These are phyloP conservation scores for Formicarius rufipectus DNA, from an alignment of 2,113 vertebrate species.

Conservation along the genomic window DNA sequence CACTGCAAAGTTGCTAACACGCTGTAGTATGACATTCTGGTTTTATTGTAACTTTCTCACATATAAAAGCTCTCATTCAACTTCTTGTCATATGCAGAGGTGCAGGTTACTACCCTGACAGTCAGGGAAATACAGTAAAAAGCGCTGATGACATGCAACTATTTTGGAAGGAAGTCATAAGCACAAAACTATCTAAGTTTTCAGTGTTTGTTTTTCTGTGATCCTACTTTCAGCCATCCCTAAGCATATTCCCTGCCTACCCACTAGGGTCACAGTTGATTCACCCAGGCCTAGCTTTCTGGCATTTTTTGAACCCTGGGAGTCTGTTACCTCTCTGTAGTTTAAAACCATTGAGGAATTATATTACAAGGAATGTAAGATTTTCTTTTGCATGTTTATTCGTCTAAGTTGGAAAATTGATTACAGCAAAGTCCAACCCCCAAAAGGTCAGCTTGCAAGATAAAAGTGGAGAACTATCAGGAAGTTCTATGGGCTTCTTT, in stretches of 20 bases:
- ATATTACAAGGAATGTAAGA: background rate
- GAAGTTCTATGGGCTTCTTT: background rate
- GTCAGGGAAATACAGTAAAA: background rate
- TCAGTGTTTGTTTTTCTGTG: background rate
- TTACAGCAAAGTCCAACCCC: background rate
- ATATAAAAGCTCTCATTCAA: background rate
- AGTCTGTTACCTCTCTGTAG: background rate
- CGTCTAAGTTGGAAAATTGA: background rate
- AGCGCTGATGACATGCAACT: background rate
- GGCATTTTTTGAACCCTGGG: background rate
- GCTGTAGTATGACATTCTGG: background rate
- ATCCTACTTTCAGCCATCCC: background rate
- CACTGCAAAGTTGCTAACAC: background rate
- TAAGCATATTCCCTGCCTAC: background rate
- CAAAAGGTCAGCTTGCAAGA: background rate
- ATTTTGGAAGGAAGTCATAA: background rate
- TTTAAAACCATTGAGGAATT: background rate
- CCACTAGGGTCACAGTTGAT: background rate
- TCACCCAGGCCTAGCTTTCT: background rate
- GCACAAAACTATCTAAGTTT: background rate
- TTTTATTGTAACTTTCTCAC: background rate
- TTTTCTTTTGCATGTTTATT: background rate
- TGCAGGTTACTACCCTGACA: background rate
- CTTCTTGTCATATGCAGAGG: background rate
- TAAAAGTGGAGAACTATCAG: background rate